phyloP scores from a whole-genome alignment of 2,888 invertebrate species.

The Acronicta alni region DNA sequence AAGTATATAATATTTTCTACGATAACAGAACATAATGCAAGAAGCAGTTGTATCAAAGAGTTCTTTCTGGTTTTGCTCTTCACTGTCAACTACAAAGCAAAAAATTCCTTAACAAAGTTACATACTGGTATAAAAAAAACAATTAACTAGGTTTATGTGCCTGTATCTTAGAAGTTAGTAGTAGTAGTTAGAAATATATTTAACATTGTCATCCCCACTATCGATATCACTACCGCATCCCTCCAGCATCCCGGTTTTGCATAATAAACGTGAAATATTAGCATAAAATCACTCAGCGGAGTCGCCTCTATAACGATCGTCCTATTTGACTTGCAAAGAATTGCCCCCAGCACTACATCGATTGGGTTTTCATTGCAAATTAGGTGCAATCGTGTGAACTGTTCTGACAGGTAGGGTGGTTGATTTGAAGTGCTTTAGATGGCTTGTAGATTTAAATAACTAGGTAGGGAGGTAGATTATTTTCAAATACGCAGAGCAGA shows the following conservation, averaged over 20 bases:
- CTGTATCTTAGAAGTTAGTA: too few relatives aligned
- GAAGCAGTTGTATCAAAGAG: too few relatives aligned
- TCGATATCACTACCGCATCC: conserved; percentile 48
- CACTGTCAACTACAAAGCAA: too few relatives aligned
- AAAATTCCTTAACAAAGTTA: too few relatives aligned
- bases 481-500: too few relatives aligned
- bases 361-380: conserved; percentile 69
- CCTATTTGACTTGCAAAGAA: conserved; percentile 87
- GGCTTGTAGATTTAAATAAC: not conserved
- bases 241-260: conserved; percentile 72
- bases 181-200: too few relatives aligned
- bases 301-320: conserved; percentile 70
- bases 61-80: too few relatives aligned
- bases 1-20: too few relatives aligned
- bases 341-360: conserved; percentile 61
- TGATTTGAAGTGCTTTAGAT: not conserved
- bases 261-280: conserved; percentile 83
- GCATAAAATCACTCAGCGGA: conserved; percentile 81
- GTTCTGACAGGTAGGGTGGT: conserved; percentile 2
- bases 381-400: conserved; percentile 48
- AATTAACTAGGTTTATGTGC: too few relatives aligned
- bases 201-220: not conserved
- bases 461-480: too few relatives aligned
- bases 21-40: too few relatives aligned
- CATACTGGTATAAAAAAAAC: too few relatives aligned